Base-by-base conservation (phyloP, 2,888 invertebrate species). In the Dendrolimus pini region DNA sequence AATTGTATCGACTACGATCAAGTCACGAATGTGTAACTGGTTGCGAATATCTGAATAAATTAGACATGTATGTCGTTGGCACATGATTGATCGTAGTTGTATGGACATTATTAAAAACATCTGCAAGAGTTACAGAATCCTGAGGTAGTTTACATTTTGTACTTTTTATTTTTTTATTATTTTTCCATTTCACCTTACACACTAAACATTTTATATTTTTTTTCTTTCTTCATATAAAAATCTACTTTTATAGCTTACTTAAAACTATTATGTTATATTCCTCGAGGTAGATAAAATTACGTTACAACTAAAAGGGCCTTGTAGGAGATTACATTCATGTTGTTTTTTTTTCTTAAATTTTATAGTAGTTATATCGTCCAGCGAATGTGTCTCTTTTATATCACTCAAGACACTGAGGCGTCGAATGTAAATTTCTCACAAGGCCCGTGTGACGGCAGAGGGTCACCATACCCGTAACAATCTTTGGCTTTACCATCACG, bases 401-500 rank as follows among this genome's bases (percentile, higher is more conserved):
- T 62, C 63, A 58, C 58, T 58, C 55, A 60, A 56, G 60, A 64
- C 63, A 62, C 54, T 54, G 56, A 58, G 58, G 58, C 47, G 58
- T 60, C 59, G 71, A 80, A 83, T 77, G 81, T 79, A 76, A 66
- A 64, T 64, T 68, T 68, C 66, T 78, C 70, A 77, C 82, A 68
- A 63, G 77, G 79, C 77, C 82, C 70, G 70, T 89, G 90, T 90
- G 90, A 90, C 90, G 90, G 90, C 89, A 88, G 87, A 89, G 90
- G 90, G 90, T 89, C 90, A 90, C 90, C 90, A 79, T 90, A 90
- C 90, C 90, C 90, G 90, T 90, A 90, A 85, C 82, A 88, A 89
- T 90, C 90, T 90, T 90, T 90, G 90, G 90, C 89, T 90, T 90
- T 85, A 90, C 90, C 90, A 90, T 90, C 90, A 90, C 90, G 90